These are phyloP conservation scores for Teinopalpus imperialis DNA, from an alignment of 2,888 invertebrate species.

Conservation along the genomic window DNA sequence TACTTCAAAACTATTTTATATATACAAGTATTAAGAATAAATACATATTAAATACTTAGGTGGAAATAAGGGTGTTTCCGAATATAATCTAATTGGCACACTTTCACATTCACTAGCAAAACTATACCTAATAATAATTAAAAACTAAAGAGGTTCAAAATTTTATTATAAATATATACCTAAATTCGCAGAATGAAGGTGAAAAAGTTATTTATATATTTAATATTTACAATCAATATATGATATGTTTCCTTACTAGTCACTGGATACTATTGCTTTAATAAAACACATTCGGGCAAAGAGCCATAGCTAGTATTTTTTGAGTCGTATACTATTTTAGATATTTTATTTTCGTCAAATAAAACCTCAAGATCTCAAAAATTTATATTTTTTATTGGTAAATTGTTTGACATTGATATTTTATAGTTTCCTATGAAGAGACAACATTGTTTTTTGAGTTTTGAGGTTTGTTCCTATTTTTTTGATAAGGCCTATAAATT, in stretches of 20 bases:
- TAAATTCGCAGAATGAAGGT: constrained; percentile 34
- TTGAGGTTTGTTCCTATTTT: too few relatives aligned
- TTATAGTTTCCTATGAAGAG: too few relatives aligned
- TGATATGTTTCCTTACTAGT: constrained; percentile 72
- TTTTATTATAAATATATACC: constrained; percentile 34
- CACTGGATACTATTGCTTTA: constrained; percentile 30
- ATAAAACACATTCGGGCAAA: constrained; percentile 19
- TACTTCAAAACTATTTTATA: constrained; percentile 39
- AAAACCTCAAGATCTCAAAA: too few relatives aligned
- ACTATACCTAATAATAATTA: constrained; percentile 66
- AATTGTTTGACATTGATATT: too few relatives aligned
- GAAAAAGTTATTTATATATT: constrained; percentile 31
- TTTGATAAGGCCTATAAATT: too few relatives aligned
- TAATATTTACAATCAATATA: constrained; percentile 50
- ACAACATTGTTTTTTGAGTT: too few relatives aligned
- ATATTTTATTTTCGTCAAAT: too few relatives aligned
- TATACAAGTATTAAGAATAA: constrained; percentile 62
- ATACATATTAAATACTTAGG: constrained; percentile 61
- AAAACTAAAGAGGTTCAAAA: constrained; percentile 60
- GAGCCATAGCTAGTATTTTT: constrained; percentile 15
- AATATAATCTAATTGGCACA: constrained; percentile 76
- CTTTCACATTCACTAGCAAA: constrained; percentile 81
- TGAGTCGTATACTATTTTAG: not conserved
- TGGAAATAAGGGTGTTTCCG: constrained; percentile 48
- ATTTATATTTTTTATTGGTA: too few relatives aligned